phyloP scores from a whole-genome alignment of 2,797 vertebrate species.

The Dendrocincla fuliginosa region DNA sequence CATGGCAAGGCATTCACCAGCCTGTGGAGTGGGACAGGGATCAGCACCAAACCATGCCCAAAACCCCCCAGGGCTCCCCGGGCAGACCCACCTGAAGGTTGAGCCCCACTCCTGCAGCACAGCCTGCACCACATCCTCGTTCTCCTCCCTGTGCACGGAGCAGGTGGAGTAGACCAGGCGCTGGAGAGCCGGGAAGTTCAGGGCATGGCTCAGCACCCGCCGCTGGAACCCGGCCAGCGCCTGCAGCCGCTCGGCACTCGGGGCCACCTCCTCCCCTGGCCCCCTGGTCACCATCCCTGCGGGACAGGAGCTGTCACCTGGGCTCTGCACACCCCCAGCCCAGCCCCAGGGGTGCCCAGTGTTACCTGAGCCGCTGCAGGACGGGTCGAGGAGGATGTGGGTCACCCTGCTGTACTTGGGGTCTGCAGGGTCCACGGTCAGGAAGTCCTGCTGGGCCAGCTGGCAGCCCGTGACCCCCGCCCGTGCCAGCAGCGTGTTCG shows the following conservation, averaged over 20 bases:
- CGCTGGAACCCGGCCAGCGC: conserved; percentile 89
- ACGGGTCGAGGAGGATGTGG: conserved; percentile 91
- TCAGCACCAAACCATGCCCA: background rate
- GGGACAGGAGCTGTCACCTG: accelerated
- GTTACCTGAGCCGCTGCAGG: conserved; percentile 95
- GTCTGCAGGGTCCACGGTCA: conserved; percentile 81
- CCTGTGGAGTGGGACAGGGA: conserved; percentile 49
- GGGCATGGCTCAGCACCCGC: conserved; percentile 81
- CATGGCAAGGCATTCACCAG: conserved; percentile 80
- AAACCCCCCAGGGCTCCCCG: accelerated
- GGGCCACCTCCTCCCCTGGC: background rate
- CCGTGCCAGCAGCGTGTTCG: conserved; percentile 89
- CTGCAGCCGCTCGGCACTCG: conserved; percentile 75
- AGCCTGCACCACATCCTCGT: conserved; percentile 85
- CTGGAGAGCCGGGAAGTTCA: conserved; percentile 84
- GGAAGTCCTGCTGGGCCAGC: conserved; percentile 89
- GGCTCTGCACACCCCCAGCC: accelerated
- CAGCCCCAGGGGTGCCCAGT: accelerated
- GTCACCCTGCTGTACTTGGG: conserved; percentile 82
- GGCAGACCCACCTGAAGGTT: conserved; percentile 80
- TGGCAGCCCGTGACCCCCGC: conserved; percentile 88
- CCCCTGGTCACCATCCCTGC: conserved; percentile 84
- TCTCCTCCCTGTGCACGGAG: conserved; percentile 85
- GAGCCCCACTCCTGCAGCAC: conserved; percentile 78
- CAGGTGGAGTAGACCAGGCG: conserved; percentile 93